These are phyloP conservation scores for Acanthosepion lycidas DNA, from an alignment of 2,888 invertebrate genomes.

Conservation along the genomic window DNA sequence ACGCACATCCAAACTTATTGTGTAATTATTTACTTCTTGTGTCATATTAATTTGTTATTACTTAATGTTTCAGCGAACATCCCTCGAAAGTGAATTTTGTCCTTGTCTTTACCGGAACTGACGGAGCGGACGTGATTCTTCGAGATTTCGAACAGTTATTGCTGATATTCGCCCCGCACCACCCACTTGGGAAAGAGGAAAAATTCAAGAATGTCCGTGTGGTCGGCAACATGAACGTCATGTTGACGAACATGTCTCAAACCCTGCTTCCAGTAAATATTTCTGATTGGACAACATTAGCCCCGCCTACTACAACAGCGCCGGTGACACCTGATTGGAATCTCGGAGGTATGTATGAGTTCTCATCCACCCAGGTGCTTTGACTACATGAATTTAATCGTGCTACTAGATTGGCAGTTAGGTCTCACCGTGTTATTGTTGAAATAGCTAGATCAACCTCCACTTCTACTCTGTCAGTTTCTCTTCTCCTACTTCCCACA, in stretches of 20 bases:
- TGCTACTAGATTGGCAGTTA: no score
- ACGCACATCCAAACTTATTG: no score
- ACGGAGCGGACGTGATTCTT: neutral
- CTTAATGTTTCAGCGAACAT: neutral
- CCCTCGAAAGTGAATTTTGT: neutral
- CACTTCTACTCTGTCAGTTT: no score
- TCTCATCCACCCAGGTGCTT: no score
- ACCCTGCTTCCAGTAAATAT: neutral
- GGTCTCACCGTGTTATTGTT: no score
- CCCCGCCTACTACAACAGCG: neutral
- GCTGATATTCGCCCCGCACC: neutral
- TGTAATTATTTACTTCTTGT: no score
- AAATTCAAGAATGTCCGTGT: neutral
- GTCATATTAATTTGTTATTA: no score
- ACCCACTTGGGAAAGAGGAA: neutral
- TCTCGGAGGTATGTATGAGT: neutral
- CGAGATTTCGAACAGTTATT: neutral
- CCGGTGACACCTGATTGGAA: neutral
- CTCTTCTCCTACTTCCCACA: no score
- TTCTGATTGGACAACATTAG: slow-evolving; percentile 11
- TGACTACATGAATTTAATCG: no score
- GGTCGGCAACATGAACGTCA: neutral
- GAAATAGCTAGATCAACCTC: no score
- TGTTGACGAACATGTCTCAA: neutral
- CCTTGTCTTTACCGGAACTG: neutral